Evolutionary conservation across 2,888 invertebrate species (phyloP).

Genomic region (Zeuzera pyrina): DNA sequence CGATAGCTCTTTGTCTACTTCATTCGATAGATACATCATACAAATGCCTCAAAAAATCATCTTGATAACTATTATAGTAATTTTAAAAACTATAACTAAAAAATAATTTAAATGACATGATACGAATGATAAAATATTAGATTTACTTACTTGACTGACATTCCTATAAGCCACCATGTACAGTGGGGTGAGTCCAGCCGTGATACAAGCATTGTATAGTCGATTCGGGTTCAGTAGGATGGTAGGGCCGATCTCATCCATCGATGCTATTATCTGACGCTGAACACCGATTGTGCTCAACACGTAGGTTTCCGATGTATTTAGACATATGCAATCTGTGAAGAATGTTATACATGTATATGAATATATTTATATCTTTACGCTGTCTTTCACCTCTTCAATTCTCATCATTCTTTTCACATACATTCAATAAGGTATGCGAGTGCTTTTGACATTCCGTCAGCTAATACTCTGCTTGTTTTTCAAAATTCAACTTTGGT

Average conservation of each 20-base stretch:
- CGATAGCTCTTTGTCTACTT: no score
- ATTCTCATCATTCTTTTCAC: no score
- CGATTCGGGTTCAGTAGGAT: conserved; percentile 74
- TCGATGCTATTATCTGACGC: conserved; percentile 71
- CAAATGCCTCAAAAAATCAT: not conserved
- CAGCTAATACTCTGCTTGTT: no score
- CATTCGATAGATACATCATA: not conserved
- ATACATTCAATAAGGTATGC: no score
- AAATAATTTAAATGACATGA: not conserved
- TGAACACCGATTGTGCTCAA: conserved; percentile 75
- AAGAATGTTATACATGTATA: not conserved
- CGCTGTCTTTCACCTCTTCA: no score
- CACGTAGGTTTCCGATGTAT: conserved; percentile 57
- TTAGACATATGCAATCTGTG: conserved; percentile 72
- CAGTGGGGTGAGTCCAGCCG: conserved; percentile 74
- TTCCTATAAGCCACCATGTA: conserved; percentile 50
- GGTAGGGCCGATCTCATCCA: conserved; percentile 74
- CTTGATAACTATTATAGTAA: not conserved
- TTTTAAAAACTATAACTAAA: not conserved
- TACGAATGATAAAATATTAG: not conserved
- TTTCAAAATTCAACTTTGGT: no score
- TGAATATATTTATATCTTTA: no score
- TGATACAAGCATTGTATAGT: conserved; percentile 69
- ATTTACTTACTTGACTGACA: conserved; percentile 29
- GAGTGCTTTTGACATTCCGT: no score